Percentiles rank a stretch among this genome's conserved stretches.
phyloP scores from a whole-genome alignment of 2,797 vertebrate genomes.

The Trichosurus vulpecula region DNA sequence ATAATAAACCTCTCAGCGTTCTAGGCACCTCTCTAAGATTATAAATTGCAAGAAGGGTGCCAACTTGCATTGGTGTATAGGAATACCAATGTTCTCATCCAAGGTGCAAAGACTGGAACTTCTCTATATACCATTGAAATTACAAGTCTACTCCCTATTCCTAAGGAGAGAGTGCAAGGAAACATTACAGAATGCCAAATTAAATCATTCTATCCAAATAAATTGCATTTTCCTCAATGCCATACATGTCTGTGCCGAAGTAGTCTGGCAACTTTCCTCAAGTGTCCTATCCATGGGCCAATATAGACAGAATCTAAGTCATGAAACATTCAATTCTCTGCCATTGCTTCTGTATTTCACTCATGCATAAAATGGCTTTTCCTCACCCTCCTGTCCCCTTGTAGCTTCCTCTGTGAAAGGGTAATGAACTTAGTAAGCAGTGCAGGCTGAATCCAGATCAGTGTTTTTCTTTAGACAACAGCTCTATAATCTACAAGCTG shows the following conservation, averaged over 20 bases:
- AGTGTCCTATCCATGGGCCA: not conserved
- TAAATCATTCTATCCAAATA: not conserved
- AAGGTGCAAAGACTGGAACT: not conserved
- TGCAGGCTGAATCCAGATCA: not conserved
- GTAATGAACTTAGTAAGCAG: not conserved
- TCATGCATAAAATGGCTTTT: slow-evolving; percentile 10
- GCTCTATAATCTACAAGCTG: slow-evolving; percentile 1
- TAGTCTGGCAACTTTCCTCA: not conserved
- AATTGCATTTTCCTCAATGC: not conserved
- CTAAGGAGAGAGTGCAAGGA: not conserved
- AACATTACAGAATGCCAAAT: not conserved
- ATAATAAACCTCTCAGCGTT: too few relatives aligned
- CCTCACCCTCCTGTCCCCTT: not conserved
- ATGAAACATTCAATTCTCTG: not conserved
- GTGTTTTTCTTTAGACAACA: not conserved
- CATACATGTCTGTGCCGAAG: not conserved
- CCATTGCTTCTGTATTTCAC: not conserved
- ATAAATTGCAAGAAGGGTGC: too few relatives aligned
- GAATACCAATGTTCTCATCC: too few relatives aligned
- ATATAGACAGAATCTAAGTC: not conserved
- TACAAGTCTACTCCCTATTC: not conserved
- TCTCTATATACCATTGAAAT: too few relatives aligned
- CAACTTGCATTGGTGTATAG: not conserved
- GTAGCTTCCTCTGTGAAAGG: not conserved
- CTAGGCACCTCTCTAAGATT: too few relatives aligned